Base-by-base conservation (phyloP, 2,888 invertebrate species). In the Leptinotarsa peninsularis region DNA sequence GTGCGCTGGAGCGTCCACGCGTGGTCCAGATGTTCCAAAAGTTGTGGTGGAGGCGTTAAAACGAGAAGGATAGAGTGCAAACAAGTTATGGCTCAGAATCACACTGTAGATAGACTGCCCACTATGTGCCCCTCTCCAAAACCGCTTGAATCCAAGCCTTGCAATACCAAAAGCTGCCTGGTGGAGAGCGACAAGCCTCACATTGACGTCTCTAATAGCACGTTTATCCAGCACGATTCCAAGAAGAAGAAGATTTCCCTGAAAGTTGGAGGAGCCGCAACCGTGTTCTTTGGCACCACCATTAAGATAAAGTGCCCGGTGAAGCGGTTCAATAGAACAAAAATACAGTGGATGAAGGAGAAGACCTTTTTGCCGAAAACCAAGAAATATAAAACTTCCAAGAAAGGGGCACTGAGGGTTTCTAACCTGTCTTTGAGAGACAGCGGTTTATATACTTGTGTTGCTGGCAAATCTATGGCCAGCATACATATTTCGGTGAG, bases 281-380 rank as follows among this genome's bases (percentile, higher is more conserved):
- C 94, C 1, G 94, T 98, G 67, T 97, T 95, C 89, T 93, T 95
- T 83, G 98, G 97, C 13, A 96, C 97, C 0, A 95, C 95, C 84
- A 93, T 98, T 76, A 97, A 97, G 89, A 96, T 98, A 81, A 96
- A 97, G 86, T 98, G 98, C 85, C 98, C 98, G 0, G 96, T 96
- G 27, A 96, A 96, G 86, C 93, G 94, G 50, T 94, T 92, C 87
- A 93, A 94, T 86, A 90, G 96, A 78, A 94, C 95, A 0, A 94
- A 94, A 87, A 96, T 97, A 79, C 92, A 93, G 83, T 98, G 98
- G 98, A 93, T 93, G 72, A 97, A 97, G 86, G 96, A 97, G 86
- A 94, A 95, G 80, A 93, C 93, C 81, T 92, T 92, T 71, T 90
- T 96, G 76, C 91, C 91, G 43, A 95, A 95, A 84, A 93, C 94